Percentiles rank a stretch among this genome's conserved stretches.
phyloP scores from a whole-genome alignment of 64 coral and sea anemone species.

The Stichodactyla helianthus region DNA sequence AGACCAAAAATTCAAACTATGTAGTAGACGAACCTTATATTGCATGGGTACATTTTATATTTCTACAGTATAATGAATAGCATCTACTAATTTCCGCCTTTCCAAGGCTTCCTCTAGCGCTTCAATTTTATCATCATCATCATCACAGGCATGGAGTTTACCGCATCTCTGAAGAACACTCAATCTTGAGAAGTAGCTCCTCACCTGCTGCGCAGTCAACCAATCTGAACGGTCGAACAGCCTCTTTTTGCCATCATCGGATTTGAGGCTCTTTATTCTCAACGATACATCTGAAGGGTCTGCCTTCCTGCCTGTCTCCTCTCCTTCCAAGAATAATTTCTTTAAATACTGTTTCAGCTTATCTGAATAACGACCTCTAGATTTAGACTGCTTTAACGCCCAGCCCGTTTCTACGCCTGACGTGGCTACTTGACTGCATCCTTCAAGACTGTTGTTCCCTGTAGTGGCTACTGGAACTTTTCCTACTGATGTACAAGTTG shows the following conservation, averaged over 20 bases:
- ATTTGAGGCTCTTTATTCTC: constrained; percentile 32
- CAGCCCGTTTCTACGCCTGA: constrained; percentile 10
- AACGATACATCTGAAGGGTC: constrained; percentile 23
- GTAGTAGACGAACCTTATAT: neutral
- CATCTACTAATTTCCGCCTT: constrained; percentile 2
- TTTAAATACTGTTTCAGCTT: constrained; percentile 37
- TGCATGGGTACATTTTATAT: neutral
- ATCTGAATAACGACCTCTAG: constrained; percentile 15
- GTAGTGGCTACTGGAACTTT: neutral
- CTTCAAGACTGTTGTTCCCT: neutral
- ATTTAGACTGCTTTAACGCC: constrained; percentile 24
- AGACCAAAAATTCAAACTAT: too few relatives aligned
- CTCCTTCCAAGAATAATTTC: constrained; percentile 35
- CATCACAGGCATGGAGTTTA: neutral
- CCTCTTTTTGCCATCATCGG: constrained; percentile 25
- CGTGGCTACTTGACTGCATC: constrained; percentile 1
- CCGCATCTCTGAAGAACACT: constrained; percentile 27
- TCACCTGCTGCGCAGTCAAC: constrained; percentile 45
- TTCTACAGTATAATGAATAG: neutral
- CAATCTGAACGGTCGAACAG: constrained; percentile 32
- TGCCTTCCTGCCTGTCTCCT: constrained; percentile 60
- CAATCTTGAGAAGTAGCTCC: constrained; percentile 43
- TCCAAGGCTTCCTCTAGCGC: constrained; percentile 7
- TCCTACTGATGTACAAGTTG: constrained; percentile 19
- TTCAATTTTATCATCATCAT: constrained; percentile 7